Percentiles rank a stretch among this genome's conserved stretches.
phyloP scores from a whole-genome alignment of 1,140 invertebrate genomes.

The Drosophila rufa region DNA sequence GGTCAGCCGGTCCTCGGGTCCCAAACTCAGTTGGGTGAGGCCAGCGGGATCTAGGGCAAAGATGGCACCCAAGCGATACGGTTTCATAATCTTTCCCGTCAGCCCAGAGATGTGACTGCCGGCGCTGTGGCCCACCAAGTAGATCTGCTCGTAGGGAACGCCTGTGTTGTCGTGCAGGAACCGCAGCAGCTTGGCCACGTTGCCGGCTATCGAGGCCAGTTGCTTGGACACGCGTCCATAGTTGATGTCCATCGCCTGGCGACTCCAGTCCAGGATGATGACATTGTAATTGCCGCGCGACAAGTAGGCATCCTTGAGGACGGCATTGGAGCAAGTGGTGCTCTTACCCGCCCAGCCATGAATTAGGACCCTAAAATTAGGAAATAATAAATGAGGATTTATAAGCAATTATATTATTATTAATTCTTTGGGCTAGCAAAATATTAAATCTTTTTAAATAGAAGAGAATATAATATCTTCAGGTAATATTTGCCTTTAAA shows the following conservation, averaged over 20 bases:
- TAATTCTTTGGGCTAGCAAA: no score
- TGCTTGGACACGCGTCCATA: conserved; percentile 73
- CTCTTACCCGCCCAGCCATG: conserved; percentile 77
- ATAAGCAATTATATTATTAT: no score
- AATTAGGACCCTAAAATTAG: conserved; percentile 55
- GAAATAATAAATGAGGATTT: no score
- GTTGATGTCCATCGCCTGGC: conserved; percentile 69
- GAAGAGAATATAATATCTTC: background rate
- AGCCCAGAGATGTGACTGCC: conserved; percentile 86
- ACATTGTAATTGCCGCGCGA: conserved; percentile 86
- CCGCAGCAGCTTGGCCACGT: conserved; percentile 64
- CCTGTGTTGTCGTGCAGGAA: conserved; percentile 84
- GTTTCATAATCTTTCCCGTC: conserved; percentile 74
- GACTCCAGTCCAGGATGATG: conserved; percentile 87
- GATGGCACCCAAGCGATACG: conserved; percentile 75
- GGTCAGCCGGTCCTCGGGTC: conserved; percentile 85
- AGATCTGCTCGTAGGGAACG: conserved; percentile 75
- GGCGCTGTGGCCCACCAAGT: conserved; percentile 86
- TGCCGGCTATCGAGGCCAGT: conserved; percentile 61
- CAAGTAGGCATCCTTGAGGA: conserved; percentile 80
- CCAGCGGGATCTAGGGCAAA: conserved; percentile 87
- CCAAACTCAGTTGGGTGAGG: conserved; percentile 80
- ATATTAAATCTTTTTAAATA: background rate
- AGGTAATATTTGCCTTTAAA: no score
- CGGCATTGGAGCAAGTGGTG: conserved; percentile 72